phyloP scores from a whole-genome alignment of 2,797 vertebrate genomes.

The Sebastes diploproa region DNA sequence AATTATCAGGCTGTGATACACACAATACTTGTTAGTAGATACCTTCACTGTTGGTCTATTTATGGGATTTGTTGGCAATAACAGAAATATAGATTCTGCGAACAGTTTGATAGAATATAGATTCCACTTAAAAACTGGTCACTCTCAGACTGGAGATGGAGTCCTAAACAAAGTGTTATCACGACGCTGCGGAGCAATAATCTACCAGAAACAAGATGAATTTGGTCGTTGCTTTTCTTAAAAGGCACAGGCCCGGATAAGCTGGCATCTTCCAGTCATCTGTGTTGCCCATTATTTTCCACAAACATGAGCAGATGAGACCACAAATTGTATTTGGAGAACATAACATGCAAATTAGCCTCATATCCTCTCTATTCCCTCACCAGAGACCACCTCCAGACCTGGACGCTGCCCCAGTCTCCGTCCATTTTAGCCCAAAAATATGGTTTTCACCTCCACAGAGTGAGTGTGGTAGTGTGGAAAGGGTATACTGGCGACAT shows the following conservation, averaged over 20 bases:
- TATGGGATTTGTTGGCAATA: neutral
- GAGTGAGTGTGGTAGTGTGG: neutral
- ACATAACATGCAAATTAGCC: conserved; percentile 38
- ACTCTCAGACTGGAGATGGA: neutral
- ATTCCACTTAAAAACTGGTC: neutral
- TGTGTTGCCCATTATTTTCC: conserved; percentile 24
- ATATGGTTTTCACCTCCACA: neutral
- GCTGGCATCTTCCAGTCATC: conserved; percentile 17
- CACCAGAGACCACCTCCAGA: conserved; percentile 16
- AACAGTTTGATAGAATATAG: neutral
- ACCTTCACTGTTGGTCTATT: neutral
- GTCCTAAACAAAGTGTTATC: neutral
- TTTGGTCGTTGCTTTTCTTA: neutral
- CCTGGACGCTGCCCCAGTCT: conserved; percentile 16
- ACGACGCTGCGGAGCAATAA: neutral
- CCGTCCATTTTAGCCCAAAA: conserved; percentile 15
- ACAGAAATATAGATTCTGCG: too few species aligned
- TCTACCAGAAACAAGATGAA: neutral
- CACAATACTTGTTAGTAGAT: too few species aligned
- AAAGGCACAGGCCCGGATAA: conserved; percentile 5
- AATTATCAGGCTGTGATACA: too few species aligned
- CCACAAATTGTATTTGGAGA: conserved; percentile 35
- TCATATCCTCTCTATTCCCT: neutral
- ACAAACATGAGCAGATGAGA: conserved; percentile 48
- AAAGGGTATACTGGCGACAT: neutral